These are phyloP conservation scores for Atlantisia rogersi DNA, from an alignment of 2,113 vertebrate species.

Conservation along the genomic window DNA sequence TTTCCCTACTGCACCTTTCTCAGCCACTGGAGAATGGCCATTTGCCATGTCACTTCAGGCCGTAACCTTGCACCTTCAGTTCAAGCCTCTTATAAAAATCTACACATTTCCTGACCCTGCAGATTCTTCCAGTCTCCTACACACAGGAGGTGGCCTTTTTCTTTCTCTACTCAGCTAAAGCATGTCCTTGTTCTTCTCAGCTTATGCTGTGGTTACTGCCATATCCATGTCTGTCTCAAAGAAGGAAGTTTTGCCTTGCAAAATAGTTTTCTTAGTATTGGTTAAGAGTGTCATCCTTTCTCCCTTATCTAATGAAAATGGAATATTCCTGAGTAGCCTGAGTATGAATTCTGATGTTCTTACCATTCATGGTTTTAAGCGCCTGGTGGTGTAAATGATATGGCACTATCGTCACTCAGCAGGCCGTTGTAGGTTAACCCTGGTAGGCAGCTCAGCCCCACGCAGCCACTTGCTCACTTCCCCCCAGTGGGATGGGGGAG, in stretches of 20 bases:
- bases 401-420: background rate
- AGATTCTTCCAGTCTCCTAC: background rate
- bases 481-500: background rate
- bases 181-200: background rate
- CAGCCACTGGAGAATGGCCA: background rate
- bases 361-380: background rate
- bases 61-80: background rate
- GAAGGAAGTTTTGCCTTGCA: background rate
- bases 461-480: background rate
- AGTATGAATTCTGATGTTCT: background rate
- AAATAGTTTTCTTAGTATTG: background rate
- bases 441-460: background rate
- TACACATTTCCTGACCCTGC: background rate
- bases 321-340: background rate
- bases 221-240: background rate
- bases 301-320: background rate
- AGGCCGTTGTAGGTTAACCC: background rate
- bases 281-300: background rate
- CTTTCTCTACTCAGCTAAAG: background rate
- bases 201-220: background rate
- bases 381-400: background rate
- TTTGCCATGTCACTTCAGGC: background rate
- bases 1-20: background rate
- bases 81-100: background rate
- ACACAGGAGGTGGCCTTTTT: background rate